These are phyloP conservation scores for Tinea trinotella DNA, from an alignment of 2,888 invertebrate species.

Conservation along the genomic window DNA sequence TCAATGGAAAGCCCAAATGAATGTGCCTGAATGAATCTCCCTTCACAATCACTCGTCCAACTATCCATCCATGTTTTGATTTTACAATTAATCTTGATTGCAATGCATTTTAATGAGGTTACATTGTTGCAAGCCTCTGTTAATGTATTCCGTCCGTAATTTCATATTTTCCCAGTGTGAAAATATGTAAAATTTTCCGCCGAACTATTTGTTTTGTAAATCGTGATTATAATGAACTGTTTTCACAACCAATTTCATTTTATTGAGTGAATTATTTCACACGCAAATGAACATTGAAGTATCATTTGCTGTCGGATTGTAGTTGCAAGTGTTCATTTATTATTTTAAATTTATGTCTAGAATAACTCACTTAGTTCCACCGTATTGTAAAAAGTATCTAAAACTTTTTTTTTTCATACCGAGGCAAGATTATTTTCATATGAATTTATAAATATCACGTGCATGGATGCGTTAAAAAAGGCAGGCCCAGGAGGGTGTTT, in stretches of 20 bases:
- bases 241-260: slow-evolving; percentile 4
- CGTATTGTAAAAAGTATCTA: too few species aligned
- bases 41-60: neutral
- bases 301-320: neutral
- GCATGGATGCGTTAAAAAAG: too few species aligned
- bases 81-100: slow-evolving; percentile 19
- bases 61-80: slow-evolving; percentile 17
- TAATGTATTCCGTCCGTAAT: slow-evolving; percentile 11
- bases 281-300: neutral
- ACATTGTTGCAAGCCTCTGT: slow-evolving; percentile 25
- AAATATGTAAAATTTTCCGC: neutral
- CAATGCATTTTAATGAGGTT: slow-evolving; percentile 25
- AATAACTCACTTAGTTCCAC: too few species aligned
- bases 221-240: slow-evolving; percentile 13
- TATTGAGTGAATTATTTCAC: neutral
- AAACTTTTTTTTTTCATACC: too few species aligned
- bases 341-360: too few species aligned
- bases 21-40: neutral
- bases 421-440: too few species aligned
- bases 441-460: too few species aligned
- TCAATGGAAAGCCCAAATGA: too few species aligned
- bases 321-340: too few species aligned
- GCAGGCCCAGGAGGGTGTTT: too few species aligned
- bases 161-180: slow-evolving; percentile 2
- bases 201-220: slow-evolving; percentile 3